Base-by-base conservation (phyloP, 2,888 invertebrate genomes). In the Lypha dubia region DNA sequence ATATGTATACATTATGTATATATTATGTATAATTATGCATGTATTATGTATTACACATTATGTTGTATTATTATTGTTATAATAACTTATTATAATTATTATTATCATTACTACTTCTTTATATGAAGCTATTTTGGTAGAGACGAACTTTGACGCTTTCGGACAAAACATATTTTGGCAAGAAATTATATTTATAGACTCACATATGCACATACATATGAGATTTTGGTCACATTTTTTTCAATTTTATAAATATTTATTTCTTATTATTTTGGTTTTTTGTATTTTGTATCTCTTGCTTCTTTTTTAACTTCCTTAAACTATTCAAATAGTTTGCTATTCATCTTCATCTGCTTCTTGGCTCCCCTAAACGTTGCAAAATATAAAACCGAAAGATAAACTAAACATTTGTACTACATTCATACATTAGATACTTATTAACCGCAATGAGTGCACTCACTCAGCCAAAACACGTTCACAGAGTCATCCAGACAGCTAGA, bases 111-210 rank as follows among this genome's bases (percentile, higher is more conserved):
- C 28, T 28, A 28, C n/a, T 28, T 28, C 28, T 28, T 56, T 28
- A 15, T 58, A 87, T 89, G 88, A n/a, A n/a, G 5, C 13, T 56
- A 32, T 32, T 56, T 3, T 32, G n/a, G 71, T 89, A 88, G 87
- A 87, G 87, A 89, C 88, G 53, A 58, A 68, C 79, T 84, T 86
- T 85, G 88, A 88, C 82, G 86, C 86, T 88, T 89, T 87, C 67
- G 58, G 68, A 88, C 88, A 87, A 89, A 88, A 90, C 90, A 90
- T 90, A 89, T 89, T 86, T 89, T 89, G 88, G 89, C 90, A 90
- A 89, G 90, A 89, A 90, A 89, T 90, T 88, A 87, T 90, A 90
- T 90, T 90, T 90, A 90, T 90, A 90, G 90, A 89, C 86, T 88
- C 87, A 88, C 89, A 89, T 90, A 90, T 81, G 46, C 79, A 75